Evolutionary conservation across 2,797 vertebrate species (phyloP), one percentile per base, ranked within the genome.

Genomic region (Paedocypris micromegethes): DNA sequence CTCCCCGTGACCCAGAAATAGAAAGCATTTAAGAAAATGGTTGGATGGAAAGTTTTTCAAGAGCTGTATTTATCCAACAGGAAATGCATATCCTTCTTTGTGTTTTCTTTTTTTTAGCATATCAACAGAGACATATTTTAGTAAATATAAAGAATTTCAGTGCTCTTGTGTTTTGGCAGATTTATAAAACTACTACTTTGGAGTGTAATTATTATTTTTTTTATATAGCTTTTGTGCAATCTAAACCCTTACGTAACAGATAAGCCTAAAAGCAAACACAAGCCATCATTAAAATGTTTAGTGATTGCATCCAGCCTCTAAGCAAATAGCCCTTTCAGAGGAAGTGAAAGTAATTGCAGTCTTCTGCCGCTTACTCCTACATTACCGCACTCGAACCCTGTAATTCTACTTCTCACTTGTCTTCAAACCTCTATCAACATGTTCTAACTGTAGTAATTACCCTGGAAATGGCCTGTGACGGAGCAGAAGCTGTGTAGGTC

Each of bases 391-490:
- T 87, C 81, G 83, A 78, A 88, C 80, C 81, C 82, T 88, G 79
- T 80, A 86, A 90, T 91, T 90, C 88, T 82, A 83, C 23, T 84
- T 87, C 89, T 90, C 88, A 86, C 76, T 90, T 86, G 86, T 86
- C 81, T 72, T 86, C 85, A 84, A 77, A 75, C 80, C 85, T 80
- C 78, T 72, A 86, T 87, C 87, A 90, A 85, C 84, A 88, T 86
- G 86, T 87, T 83, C 88, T 87, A 88, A 90, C 86, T 88, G 86
- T 87, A 88, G 88, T 84, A 89, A 90, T 90, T 90, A 88, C 81
- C 77, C 81, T 58, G 77, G 70, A 86, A 86, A 89, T 88, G 86
- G 85, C 83, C 79, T 85, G 81, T 85, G 84, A 87, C 83, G 85
- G 83, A 80, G 82, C 80, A 72, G 64, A 79, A 78, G 76, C 84